Base-by-base conservation (phyloP, 1,140 invertebrate genomes). In the Magallana gigas region DNA sequence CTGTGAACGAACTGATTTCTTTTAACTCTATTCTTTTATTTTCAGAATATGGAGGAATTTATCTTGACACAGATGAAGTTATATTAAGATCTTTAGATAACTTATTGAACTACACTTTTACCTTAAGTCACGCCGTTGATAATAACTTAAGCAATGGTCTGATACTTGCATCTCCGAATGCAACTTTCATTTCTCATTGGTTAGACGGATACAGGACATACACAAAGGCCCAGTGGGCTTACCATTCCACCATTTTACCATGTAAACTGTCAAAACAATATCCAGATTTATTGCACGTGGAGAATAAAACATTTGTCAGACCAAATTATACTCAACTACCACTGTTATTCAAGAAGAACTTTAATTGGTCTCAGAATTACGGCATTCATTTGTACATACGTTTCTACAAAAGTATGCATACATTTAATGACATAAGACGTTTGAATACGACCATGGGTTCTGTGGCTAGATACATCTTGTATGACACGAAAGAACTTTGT, bases 11-110 rank as follows among this genome's bases (percentile, higher is more conserved):
- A 23, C 23, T 23, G 23, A 23, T 23, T 23, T 23, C 23, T 23
- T 23, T 23, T 23, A 23, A 23, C 23, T 23, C 23, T 23, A 23
- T 48, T 87, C 68, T 68, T 82, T 57, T 64, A 29, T 76, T 83
- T 85, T 23, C 88, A 90, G 90, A 85, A 57, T 89, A 88, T 83
- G 91, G 91, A 12, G 91, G 91, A n/a, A 89, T 92, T 57, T 92
- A 92, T 56, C 60, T 91, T 64, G 91, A 92, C 83, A 90, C 89
- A 23, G 90, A 92, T 83, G 90, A 88, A 71, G 68, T 92, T 12
- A 60, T 91, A 48, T 59, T 92, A n/a, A 68, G 85, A 14, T 86
- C 91, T 2, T 62, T 91, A 14, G 87, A 90, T 18, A 64, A 86
- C 16, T 80, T 92, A 48, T 80, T 87, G 48, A 58, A 84, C 9